Evolutionary conservation across 53 echinoderm and acorn worm species (phyloP).

Genomic region (Crossaster papposus): DNA sequence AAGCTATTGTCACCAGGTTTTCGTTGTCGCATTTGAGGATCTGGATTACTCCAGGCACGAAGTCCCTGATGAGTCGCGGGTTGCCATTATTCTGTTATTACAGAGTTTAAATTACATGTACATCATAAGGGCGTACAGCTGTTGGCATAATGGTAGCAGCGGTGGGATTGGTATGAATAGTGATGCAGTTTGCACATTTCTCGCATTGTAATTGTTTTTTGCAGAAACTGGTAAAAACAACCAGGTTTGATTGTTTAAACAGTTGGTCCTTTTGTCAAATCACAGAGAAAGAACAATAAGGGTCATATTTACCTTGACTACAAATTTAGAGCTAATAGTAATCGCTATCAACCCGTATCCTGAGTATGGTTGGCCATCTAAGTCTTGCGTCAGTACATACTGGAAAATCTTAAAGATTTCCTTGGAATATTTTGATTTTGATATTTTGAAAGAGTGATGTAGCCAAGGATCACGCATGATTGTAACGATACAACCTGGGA

Average conservation of each 20-base stretch:
- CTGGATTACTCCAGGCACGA: conserved; percentile 76
- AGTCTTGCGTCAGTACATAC: conserved; percentile 49
- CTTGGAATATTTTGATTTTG: conserved; percentile 37
- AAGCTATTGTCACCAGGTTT: conserved; percentile 45
- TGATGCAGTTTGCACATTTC: too few relatives aligned
- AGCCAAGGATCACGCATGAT: too few relatives aligned
- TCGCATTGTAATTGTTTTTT: too few relatives aligned
- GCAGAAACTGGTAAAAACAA: too few relatives aligned
- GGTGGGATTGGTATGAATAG: too few relatives aligned
- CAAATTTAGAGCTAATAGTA: conserved; percentile 36
- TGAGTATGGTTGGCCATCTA: conserved; percentile 45
- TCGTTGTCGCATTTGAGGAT: conserved; percentile 72
- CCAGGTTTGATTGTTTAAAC: too few relatives aligned
- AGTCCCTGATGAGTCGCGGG: conserved; percentile 61
- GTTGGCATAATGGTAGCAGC: too few relatives aligned
- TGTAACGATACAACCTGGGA: too few relatives aligned
- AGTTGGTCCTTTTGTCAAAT: not conserved
- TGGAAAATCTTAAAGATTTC: conserved; percentile 42
- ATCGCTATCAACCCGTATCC: conserved; percentile 47
- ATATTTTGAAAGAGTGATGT: too few relatives aligned
- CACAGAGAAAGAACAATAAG: not conserved
- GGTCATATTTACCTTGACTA: conserved; percentile 5
- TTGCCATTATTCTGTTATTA: conserved; percentile 37
- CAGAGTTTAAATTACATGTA: not conserved
- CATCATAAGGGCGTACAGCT: too few relatives aligned